Conservation (phyloP, 2,113 vertebrate genomes). For the Malurus elegans region DNA sequence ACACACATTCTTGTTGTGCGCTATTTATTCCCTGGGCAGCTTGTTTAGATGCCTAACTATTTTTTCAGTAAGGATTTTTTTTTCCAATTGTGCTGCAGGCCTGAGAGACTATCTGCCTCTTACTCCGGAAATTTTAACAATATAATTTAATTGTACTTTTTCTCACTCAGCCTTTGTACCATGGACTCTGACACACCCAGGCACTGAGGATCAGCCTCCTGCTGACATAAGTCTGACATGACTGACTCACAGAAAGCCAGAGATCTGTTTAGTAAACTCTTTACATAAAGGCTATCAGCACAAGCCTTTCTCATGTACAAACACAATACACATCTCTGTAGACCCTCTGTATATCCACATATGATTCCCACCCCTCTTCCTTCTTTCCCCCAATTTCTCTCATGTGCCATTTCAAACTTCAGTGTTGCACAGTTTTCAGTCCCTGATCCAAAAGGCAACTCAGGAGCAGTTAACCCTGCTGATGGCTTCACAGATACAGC, state of each 20-base stretch:
- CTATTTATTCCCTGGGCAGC: background rate
- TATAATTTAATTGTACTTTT: background rate
- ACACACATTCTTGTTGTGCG: background rate
- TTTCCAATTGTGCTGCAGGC: background rate
- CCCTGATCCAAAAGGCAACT: background rate
- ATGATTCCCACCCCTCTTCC: background rate
- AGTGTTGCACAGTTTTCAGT: background rate
- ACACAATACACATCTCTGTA: background rate
- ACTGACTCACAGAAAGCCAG: background rate
- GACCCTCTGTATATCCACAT: background rate
- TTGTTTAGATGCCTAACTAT: background rate
- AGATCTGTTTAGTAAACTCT: background rate
- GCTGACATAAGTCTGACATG: background rate
- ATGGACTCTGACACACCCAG: fast-evolving
- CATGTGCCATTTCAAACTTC: background rate
- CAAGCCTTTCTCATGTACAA: background rate
- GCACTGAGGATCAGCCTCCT: background rate
- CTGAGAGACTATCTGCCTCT: background rate
- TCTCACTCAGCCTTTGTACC: background rate
- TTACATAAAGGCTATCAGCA: background rate
- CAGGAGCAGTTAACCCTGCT: background rate
- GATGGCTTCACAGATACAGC: background rate
- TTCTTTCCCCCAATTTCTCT: background rate
- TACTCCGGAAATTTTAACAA: background rate
- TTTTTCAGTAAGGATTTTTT: too few relatives aligned